phyloP scores from a whole-genome alignment of 23 tunicate species.

The Styela clava region DNA sequence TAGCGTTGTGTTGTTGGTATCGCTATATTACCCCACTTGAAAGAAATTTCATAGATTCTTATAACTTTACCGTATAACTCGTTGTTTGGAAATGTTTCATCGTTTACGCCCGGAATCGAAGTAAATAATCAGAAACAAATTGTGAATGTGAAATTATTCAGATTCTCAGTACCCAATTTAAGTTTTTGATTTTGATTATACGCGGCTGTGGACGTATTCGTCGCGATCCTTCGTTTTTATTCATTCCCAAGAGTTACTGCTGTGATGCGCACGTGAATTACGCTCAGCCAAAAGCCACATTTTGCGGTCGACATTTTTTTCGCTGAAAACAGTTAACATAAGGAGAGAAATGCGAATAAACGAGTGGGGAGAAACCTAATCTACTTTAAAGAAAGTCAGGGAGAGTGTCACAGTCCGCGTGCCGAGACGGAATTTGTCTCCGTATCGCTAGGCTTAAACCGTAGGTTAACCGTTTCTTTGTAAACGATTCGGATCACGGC shows the following conservation, averaged over 20 bases:
- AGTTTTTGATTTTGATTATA: too few species aligned
- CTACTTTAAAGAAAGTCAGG: not conserved
- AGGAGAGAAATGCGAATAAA: not conserved
- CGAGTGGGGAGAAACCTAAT: not conserved
- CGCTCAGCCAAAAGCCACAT: not conserved
- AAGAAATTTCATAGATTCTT: too few species aligned
- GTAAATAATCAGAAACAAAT: too few species aligned
- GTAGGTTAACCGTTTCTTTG: slow-evolving; percentile 9
- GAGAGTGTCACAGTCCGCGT: not conserved
- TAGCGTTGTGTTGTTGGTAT: not conserved
- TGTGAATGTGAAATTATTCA: too few species aligned
- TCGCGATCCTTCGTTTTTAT: too few species aligned
- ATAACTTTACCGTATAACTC: too few species aligned
- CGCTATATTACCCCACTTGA: not conserved
- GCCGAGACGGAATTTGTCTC: slow-evolving; percentile 1
- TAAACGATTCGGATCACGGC: slow-evolving; percentile 8
- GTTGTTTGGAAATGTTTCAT: too few species aligned
- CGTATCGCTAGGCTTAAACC: slow-evolving; percentile 3
- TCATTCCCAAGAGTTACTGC: not conserved
- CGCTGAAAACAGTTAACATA: not conserved
- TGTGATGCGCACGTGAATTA: not conserved
- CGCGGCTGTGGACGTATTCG: too few species aligned
- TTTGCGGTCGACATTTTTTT: not conserved
- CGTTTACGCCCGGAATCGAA: too few species aligned
- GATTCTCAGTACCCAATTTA: too few species aligned